A percentile compares a stretch with the other conserved stretches of the same genome.
phyloP scores from a whole-genome alignment of 2,113 vertebrate species.

The Cervus canadensis region DNA sequence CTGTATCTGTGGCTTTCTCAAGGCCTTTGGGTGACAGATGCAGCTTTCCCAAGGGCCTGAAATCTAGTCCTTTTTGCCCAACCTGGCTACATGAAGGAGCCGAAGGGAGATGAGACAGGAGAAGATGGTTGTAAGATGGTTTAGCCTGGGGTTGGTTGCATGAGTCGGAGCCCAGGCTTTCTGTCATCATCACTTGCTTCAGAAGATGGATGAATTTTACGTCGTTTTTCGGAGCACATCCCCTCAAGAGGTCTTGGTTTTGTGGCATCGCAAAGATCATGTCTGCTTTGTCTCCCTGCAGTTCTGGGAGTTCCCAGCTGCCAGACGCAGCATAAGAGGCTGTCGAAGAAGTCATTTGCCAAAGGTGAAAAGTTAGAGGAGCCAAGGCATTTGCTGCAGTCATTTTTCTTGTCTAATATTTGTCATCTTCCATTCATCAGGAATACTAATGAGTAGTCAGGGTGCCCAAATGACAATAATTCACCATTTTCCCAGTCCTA shows the following conservation, averaged over 20 bases:
- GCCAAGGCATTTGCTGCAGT: neutral
- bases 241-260: neutral
- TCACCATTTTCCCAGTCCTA: neutral
- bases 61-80: neutral
- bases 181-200: neutral
- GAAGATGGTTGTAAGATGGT: neutral
- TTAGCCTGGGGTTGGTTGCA: too few relatives aligned
- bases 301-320: neutral
- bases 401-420: constrained; percentile 5
- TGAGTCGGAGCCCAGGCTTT: neutral
- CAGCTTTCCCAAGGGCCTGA: neutral
- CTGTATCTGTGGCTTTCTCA: neutral
- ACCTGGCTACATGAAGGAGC: neutral
- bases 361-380: neutral
- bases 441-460: neutral
- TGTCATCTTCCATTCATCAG: neutral
- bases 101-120: neutral
- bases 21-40: neutral
- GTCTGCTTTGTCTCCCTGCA: neutral
- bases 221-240: rapidly evolving
- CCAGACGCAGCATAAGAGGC: neutral
- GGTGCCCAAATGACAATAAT: neutral
- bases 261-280: neutral
- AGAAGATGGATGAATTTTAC: neutral
- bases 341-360: neutral